phyloP scores from a whole-genome alignment of 2,113 vertebrate genomes.

The Actenoides hombroni region DNA sequence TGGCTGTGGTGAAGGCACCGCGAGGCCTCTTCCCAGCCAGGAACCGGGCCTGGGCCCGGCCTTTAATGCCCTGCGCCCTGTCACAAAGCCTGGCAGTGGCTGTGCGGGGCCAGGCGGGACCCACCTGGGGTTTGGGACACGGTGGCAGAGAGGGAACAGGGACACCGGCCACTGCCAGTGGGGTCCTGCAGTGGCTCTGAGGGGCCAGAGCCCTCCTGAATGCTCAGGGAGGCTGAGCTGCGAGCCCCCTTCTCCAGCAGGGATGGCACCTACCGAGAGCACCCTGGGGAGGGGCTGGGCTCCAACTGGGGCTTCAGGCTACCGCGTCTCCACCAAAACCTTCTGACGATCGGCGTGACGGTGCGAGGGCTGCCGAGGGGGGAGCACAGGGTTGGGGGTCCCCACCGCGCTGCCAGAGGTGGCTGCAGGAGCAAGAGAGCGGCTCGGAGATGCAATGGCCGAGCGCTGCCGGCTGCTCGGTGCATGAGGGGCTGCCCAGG shows the following conservation, averaged over 20 bases:
- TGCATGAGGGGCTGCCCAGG: neutral
- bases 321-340: neutral
- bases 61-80: fast-evolving
- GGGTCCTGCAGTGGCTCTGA: neutral
- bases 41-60: fast-evolving
- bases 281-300: neutral
- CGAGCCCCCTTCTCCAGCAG: neutral
- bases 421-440: neutral
- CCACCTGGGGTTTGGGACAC: neutral
- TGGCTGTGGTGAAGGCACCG: neutral
- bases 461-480: neutral
- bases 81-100: fast-evolving
- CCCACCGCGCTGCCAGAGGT: neutral
- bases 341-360: neutral
- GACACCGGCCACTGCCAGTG: fast-evolving
- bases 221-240: neutral
- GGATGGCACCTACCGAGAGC: neutral
- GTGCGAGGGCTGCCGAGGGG: neutral
- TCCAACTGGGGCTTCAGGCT: neutral
- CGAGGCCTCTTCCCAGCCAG: neutral
- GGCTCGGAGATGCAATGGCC: fast-evolving
- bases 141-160: too few relatives aligned
- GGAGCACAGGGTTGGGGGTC: fast-evolving
- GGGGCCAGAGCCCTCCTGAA: neutral
- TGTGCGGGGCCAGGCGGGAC: fast-evolving